These are phyloP conservation scores for Eristalinus aeneus DNA, from an alignment of 2,888 invertebrate species.

Conservation along the genomic window DNA sequence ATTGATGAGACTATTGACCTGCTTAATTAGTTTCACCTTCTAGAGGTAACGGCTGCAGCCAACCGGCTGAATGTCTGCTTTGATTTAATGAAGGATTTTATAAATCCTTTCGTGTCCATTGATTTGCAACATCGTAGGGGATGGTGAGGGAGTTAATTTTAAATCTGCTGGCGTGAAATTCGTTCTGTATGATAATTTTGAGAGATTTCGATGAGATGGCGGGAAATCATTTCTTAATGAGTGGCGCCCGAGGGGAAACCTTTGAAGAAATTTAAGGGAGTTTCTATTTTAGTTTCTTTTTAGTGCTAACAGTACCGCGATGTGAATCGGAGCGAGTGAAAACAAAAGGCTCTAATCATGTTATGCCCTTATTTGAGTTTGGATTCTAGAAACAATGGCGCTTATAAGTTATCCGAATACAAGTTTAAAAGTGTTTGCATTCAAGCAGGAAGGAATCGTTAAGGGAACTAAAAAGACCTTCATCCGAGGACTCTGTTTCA, in stretches of 20 bases:
- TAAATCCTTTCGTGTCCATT: conserved; percentile 19
- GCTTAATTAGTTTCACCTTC: conserved; percentile 31
- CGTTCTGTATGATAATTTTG: neutral
- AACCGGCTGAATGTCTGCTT: conserved; percentile 4
- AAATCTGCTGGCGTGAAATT: conserved; percentile 25
- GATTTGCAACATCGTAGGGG: neutral
- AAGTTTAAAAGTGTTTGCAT: too few species aligned
- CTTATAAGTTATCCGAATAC: too few species aligned
- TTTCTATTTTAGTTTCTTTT: neutral
- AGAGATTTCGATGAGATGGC: neutral
- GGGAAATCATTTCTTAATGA: neutral
- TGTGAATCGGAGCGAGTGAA: neutral
- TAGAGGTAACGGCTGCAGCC: neutral
- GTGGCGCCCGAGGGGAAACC: neutral
- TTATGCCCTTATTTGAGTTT: neutral
- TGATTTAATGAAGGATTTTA: conserved; percentile 4
- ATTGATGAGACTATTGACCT: conserved; percentile 31
- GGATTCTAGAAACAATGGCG: neutral
- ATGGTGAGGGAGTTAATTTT: neutral
- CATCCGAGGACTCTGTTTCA: too few species aligned
- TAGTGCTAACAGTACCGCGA: neutral
- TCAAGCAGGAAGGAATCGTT: too few species aligned
- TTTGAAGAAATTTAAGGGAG: neutral
- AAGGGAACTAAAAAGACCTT: too few species aligned
- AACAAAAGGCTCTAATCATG: neutral